Evolutionary conservation across 2,888 invertebrate genomes (phyloP), one percentile per base, ranked within the genome.

Genomic region (Macrophya alboannulata): DNA sequence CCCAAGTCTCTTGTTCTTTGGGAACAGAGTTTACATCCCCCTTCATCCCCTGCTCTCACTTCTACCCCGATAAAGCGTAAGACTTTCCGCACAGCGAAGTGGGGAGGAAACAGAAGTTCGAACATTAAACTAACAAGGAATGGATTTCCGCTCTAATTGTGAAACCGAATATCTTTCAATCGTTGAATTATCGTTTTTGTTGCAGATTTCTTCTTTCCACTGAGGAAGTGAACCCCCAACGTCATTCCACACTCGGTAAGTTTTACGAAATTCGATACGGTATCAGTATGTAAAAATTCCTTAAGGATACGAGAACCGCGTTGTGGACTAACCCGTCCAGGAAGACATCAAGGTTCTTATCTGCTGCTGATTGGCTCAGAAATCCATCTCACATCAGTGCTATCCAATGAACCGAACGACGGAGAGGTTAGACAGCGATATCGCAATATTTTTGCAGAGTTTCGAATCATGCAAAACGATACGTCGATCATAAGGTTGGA

Each of bases 181-280:
- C 37, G 15, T 37, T 68, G 68, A 74, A 74, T 45, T 21, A 74
- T 74, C 43, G n/a, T 45, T 74, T 45, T 74, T 74, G 21, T 74
- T 74, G 1, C 72, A 74, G 72, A 74, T 74, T 74, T 74, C 68
- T 31, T 74, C 45, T 68, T 3, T 2, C 25, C 10, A n/a, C n/a
- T 43, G 43, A 74, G n/a, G 21, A 43, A 74, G 45, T 5, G 8
- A 25, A 15, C 9, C 21, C 45, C 12, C 45, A 0, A 25, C 45
- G 45, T 25, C 21, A 15, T 74, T 21, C 45, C 37, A 45, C 21
- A 21, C n/a, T 45, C 45, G 43, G 72, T 74, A n/a, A 25, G 72
- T 68, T 12, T 31, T 10, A 10, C 1, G 68, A 8, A 68, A 37
- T 68, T 37, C 17, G 12, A 68, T 68, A 68, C 37, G 31, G 9